Evolutionary conservation across 2,797 vertebrate genomes (phyloP).

Genomic region (Cyclopterus lumpus): DNA sequence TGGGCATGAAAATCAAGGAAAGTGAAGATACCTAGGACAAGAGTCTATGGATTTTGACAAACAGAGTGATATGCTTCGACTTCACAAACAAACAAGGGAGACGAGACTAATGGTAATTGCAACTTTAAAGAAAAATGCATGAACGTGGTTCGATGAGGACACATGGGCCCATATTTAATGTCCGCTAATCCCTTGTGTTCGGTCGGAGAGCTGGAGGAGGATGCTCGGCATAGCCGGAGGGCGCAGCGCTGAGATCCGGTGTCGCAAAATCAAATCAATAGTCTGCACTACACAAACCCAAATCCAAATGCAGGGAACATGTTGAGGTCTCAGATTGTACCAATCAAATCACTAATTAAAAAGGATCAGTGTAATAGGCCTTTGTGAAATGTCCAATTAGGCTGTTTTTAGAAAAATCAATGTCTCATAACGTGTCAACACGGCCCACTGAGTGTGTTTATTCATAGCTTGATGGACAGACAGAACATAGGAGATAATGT

Average conservation of each 20-base stretch:
- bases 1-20: slow-evolving; percentile 41
- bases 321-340: background rate
- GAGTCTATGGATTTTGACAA: slow-evolving; percentile 18
- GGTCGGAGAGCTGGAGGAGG: background rate
- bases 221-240: background rate
- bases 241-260: background rate
- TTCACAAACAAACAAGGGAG: slow-evolving; percentile 15
- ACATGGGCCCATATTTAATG: slow-evolving; percentile 2
- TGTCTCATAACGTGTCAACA: background rate
- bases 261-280: background rate
- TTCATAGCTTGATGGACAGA: background rate
- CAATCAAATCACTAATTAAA: background rate
- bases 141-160: background rate
- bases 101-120: background rate
- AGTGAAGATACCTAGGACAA: slow-evolving; percentile 38
- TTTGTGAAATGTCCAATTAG: background rate
- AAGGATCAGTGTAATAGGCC: background rate
- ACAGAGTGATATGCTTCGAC: slow-evolving; percentile 14
- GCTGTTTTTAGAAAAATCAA: background rate
- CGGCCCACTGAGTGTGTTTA: background rate
- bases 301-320: background rate
- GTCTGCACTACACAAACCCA: background rate
- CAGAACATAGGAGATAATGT: slow-evolving; percentile 2
- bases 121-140: slow-evolving; percentile 1
- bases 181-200: background rate